These are phyloP conservation scores for Prochilodus magdalenae DNA, from an alignment of 2,113 vertebrate species.

Conservation along the genomic window DNA sequence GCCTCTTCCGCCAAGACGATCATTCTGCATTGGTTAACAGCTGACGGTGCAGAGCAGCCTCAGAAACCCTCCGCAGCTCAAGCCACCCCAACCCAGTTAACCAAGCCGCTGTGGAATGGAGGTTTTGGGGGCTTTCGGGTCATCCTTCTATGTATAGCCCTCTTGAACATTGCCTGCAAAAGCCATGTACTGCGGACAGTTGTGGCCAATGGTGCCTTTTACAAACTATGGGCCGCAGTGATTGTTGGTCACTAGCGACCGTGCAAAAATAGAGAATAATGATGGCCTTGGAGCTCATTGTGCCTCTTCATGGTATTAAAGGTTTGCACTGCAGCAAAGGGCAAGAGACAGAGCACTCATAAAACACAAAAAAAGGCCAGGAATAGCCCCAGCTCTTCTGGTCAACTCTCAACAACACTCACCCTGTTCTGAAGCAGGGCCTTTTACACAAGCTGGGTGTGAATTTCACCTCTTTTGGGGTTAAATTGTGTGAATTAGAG, in stretches of 20 bases:
- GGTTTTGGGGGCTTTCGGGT: constrained; percentile 56
- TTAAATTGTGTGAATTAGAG: neutral
- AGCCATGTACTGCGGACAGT: constrained; percentile 57
- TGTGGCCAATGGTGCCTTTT: constrained; percentile 51
- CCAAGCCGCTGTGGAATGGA: constrained; percentile 52
- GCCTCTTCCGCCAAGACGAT: constrained; percentile 64
- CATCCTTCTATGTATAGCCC: constrained; percentile 54
- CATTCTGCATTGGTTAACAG: constrained; percentile 60
- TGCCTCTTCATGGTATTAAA: constrained; percentile 61
- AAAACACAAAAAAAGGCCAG: constrained; percentile 21
- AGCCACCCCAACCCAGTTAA: constrained; percentile 29
- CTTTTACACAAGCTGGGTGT: constrained; percentile 35
- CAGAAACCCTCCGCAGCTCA: constrained; percentile 38
- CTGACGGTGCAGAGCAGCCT: constrained; percentile 64
- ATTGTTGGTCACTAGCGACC: constrained; percentile 57
- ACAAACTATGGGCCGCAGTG: constrained; percentile 55
- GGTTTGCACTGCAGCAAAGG: constrained; percentile 45
- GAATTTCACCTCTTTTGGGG: constrained; percentile 5
- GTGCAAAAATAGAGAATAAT: constrained; percentile 64
- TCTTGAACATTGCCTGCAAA: constrained; percentile 44
- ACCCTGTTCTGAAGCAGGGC: constrained; percentile 17
- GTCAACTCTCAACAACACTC: constrained; percentile 33
- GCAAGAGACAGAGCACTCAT: constrained; percentile 40
- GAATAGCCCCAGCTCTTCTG: constrained; percentile 43
- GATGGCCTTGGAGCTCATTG: constrained; percentile 59